Evolutionary conservation across 2,797 vertebrate genomes (phyloP).

Genomic region (Danio tinwini): DNA sequence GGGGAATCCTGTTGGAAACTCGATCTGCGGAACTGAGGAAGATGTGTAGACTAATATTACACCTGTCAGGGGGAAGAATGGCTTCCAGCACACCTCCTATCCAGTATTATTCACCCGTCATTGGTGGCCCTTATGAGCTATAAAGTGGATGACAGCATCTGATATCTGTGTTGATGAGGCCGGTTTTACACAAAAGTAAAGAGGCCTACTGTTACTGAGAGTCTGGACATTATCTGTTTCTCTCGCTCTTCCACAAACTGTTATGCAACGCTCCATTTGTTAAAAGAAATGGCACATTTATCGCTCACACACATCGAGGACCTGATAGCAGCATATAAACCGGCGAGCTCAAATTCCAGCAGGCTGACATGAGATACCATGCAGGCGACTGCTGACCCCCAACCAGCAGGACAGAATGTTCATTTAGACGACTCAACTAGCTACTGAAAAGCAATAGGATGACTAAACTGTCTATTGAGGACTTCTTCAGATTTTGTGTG

Average conservation of each 20-base stretch:
- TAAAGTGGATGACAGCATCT: conserved; percentile 43
- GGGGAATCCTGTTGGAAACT: conserved; percentile 80
- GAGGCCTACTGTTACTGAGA: neutral
- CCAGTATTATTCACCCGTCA: conserved; percentile 74
- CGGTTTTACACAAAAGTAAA: neutral
- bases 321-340: conserved; percentile 56
- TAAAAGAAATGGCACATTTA: conserved; percentile 68
- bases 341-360: conserved; percentile 75
- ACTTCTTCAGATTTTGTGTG: neutral
- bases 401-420: conserved; percentile 37
- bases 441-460: conserved; percentile 6
- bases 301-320: conserved; percentile 65
- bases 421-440: conserved; percentile 28
- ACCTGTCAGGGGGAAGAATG: conserved; percentile 75
- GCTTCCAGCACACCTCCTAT: conserved; percentile 73
- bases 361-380: conserved; percentile 74
- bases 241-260: conserved; percentile 18
- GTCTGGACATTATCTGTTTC: conserved; percentile 36
- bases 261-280: conserved; percentile 48
- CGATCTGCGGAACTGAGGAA: conserved; percentile 78
- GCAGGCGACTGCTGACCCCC: conserved; percentile 66
- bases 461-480: neutral
- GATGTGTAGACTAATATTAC: conserved; percentile 78
- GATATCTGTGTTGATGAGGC: conserved; percentile 38
- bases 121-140: conserved; percentile 68